Conservation (phyloP, 2,797 vertebrate genomes). For the Hapalemur alaotrensis region DNA sequence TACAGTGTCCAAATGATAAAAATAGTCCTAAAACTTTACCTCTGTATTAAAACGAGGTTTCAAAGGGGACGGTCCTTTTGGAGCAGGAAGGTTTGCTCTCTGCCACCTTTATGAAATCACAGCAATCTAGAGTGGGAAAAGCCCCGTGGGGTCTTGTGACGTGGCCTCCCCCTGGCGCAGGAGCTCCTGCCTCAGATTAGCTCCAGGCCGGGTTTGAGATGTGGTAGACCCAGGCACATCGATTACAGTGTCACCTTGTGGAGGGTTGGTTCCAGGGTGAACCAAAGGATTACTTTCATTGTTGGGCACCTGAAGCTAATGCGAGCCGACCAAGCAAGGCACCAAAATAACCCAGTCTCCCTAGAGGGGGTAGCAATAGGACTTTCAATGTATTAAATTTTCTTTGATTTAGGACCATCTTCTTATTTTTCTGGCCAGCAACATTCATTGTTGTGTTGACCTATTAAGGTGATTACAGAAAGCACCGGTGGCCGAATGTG, state of each 20-base stretch:
- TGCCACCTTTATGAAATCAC: background rate
- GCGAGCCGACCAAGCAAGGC: background rate
- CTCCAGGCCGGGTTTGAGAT: background rate
- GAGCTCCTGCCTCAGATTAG: background rate
- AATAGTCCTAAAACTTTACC: constrained; percentile 69
- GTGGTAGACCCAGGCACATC: background rate
- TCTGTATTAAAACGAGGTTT: constrained; percentile 35
- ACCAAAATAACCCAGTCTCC: background rate
- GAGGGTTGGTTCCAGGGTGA: background rate
- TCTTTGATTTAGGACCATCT: constrained; percentile 22
- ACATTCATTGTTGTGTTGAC: constrained; percentile 19
- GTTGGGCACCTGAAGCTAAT: background rate
- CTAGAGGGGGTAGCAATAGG: background rate
- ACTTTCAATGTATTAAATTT: background rate
- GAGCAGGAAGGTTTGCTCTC: background rate
- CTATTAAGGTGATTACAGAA: constrained; percentile 56
- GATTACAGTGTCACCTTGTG: background rate
- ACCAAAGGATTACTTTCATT: background rate
- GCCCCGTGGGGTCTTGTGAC: background rate
- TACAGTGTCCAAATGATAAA: constrained; percentile 69
- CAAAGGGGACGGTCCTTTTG: constrained; percentile 8
- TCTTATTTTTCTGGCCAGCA: constrained; percentile 28
- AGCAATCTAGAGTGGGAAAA: background rate
- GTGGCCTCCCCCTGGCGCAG: background rate
- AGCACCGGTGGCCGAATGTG: background rate